Conservation (phyloP, 2,888 invertebrate species). For the Drosophila merina region DNA sequence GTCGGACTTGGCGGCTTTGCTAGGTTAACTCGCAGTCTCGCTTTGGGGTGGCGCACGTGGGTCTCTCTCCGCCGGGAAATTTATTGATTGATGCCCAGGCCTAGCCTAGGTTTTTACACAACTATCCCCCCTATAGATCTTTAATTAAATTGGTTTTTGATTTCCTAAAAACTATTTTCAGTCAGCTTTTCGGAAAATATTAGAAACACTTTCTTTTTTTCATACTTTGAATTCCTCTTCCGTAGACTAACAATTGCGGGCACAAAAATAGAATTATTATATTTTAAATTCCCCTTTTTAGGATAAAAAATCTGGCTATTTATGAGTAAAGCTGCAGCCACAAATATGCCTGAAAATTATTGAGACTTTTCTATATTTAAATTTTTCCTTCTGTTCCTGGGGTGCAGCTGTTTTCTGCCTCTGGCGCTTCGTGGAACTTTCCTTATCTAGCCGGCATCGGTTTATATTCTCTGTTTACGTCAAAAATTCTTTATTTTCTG, state of each 20-base stretch:
- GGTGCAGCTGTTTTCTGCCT: slow-evolving; percentile 4
- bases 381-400: neutral
- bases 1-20: slow-evolving; percentile 28
- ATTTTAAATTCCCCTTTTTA: too few relatives aligned
- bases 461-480: slow-evolving; percentile 13
- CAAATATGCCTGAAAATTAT: too few relatives aligned
- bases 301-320: too few relatives aligned
- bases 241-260: slow-evolving; percentile 6
- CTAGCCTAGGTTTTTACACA: slow-evolving; percentile 20
- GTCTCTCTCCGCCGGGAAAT: slow-evolving; percentile 8
- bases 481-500: neutral
- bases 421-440: slow-evolving; percentile 18
- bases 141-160: neutral
- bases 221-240: neutral
- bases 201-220: slow-evolving; percentile 1
- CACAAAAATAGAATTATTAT: neutral
- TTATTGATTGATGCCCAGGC: slow-evolving; percentile 24
- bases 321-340: too few relatives aligned
- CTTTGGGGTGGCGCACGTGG: slow-evolving; percentile 28
- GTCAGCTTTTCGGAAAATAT: neutral
- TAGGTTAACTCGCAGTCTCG: slow-evolving; percentile 24
- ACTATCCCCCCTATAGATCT: neutral
- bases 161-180: neutral
- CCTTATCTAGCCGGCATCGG: slow-evolving; percentile 33
- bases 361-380: too few relatives aligned